These are phyloP conservation scores for Xenentodon cancila DNA, from an alignment of 2,797 vertebrate species.

Conservation along the genomic window DNA sequence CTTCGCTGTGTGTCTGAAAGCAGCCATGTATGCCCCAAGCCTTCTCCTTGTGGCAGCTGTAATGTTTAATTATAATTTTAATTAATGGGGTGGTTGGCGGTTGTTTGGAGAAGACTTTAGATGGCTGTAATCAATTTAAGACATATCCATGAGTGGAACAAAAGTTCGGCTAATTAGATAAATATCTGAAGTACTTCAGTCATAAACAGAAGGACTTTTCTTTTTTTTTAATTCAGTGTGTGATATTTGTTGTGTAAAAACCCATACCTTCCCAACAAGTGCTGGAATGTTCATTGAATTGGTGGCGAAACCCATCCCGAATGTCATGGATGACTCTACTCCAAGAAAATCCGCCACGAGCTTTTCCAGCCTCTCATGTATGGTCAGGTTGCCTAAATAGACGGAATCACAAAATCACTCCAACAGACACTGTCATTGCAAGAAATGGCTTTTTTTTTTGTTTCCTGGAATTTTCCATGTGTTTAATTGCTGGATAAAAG, in stretches of 20 bases:
- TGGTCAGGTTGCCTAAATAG: conserved; percentile 87
- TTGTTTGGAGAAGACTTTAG: conserved; percentile 52
- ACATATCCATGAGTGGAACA: conserved; percentile 52
- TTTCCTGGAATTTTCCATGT: conserved; percentile 20
- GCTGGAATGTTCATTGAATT: conserved; percentile 98
- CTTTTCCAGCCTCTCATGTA: conserved; percentile 88
- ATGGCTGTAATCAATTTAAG: conserved; percentile 64
- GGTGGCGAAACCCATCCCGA: conserved; percentile 98
- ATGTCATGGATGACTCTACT: conserved; percentile 91
- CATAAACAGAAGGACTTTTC: conserved; percentile 14
- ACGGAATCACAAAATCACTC: conserved; percentile 4
- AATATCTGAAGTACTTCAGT: conserved; percentile 32
- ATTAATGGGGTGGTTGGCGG: conserved; percentile 63
- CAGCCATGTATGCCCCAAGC: conserved; percentile 42
- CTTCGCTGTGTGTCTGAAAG: conserved; percentile 55
- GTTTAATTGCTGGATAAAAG: conserved; percentile 30
- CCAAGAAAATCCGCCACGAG: conserved; percentile 81
- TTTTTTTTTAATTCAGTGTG: neutral
- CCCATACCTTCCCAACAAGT: conserved; percentile 79
- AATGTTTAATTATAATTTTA: conserved; percentile 75
- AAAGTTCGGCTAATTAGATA: conserved; percentile 42
- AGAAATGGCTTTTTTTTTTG: conserved; percentile 45
- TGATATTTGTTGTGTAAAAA: conserved; percentile 10
- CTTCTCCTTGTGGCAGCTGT: conserved; percentile 63
- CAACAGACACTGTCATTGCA: conserved; percentile 6